Evolutionary conservation across 2,888 invertebrate species (phyloP).

Genomic region (Xiphydria camelus): DNA sequence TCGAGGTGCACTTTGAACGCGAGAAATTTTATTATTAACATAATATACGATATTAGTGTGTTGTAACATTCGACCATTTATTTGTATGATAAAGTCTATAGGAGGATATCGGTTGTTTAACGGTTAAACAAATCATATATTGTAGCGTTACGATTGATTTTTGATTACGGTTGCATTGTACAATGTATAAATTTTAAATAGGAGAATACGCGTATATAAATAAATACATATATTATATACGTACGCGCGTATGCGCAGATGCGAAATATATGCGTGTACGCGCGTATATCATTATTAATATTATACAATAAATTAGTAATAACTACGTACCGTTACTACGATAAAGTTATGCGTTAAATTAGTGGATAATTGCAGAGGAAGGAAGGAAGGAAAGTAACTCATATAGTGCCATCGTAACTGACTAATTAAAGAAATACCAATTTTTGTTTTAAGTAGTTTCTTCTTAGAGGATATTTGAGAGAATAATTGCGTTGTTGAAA

Average conservation of each 20-base stretch:
- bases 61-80: slow-evolving; percentile 37
- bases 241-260: slow-evolving; percentile 7
- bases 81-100: slow-evolving; percentile 46
- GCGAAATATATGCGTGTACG: neutral
- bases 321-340: slow-evolving; percentile 16
- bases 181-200: slow-evolving; percentile 32
- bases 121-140: slow-evolving; percentile 28
- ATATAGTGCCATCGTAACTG: slow-evolving; percentile 55
- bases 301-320: slow-evolving; percentile 5
- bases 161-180: slow-evolving; percentile 24
- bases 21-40: slow-evolving; percentile 29
- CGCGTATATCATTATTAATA: neutral
- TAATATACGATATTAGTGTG: slow-evolving; percentile 32
- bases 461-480: slow-evolving; percentile 24
- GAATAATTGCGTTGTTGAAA: slow-evolving; percentile 34
- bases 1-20: slow-evolving; percentile 26
- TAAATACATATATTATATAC: slow-evolving; percentile 36
- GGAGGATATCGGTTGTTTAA: slow-evolving; percentile 29
- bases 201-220: slow-evolving; percentile 14
- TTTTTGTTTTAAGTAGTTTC: slow-evolving; percentile 30
- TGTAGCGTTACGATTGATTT: slow-evolving; percentile 30
- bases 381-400: slow-evolving; percentile 43
- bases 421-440: slow-evolving; percentile 44
- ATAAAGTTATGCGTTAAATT: slow-evolving; percentile 37
- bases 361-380: slow-evolving; percentile 18